Conservation (phyloP, 2,113 vertebrate species). For the Callionymus lyra region DNA sequence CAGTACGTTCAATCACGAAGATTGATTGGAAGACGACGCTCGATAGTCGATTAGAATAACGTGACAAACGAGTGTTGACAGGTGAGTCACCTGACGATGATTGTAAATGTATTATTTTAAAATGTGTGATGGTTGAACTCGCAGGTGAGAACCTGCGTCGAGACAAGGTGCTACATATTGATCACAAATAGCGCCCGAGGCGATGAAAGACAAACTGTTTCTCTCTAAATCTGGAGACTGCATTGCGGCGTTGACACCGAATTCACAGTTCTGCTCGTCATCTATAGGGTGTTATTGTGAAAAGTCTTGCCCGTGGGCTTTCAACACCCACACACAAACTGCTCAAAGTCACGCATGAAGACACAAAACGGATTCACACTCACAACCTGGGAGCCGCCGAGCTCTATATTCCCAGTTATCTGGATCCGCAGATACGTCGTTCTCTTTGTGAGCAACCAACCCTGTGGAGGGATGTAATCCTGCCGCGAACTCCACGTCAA, state of each 20-base stretch:
- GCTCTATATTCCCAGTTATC: constrained; percentile 5
- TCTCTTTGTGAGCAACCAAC: constrained; percentile 39
- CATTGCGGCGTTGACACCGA: constrained; percentile 26
- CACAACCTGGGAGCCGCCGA: constrained; percentile 5
- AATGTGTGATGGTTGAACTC: too few relatives aligned
- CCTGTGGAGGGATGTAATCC: constrained; percentile 35
- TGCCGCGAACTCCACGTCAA: constrained; percentile 56
- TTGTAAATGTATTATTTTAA: too few relatives aligned
- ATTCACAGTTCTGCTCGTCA: constrained; percentile 34
- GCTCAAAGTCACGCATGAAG: background rate
- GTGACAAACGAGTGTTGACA: too few relatives aligned
- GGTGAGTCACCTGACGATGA: too few relatives aligned
- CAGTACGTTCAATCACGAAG: constrained; percentile 14
- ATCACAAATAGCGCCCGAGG: constrained; percentile 18
- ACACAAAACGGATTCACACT: background rate
- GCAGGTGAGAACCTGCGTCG: too few relatives aligned
- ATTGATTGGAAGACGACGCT: constrained; percentile 1
- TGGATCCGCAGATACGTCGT: constrained; percentile 38
- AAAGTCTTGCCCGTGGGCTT: constrained; percentile 33
- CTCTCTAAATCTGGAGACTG: constrained; percentile 12
- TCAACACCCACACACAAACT: constrained; percentile 15
- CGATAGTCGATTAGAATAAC: too few relatives aligned
- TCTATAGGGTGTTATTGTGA: constrained; percentile 40
- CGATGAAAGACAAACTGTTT: constrained; percentile 11
- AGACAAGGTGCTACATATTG: constrained; percentile 11